phyloP scores from a whole-genome alignment of 2,888 invertebrate genomes.

The Sinhomidia bicolor region DNA sequence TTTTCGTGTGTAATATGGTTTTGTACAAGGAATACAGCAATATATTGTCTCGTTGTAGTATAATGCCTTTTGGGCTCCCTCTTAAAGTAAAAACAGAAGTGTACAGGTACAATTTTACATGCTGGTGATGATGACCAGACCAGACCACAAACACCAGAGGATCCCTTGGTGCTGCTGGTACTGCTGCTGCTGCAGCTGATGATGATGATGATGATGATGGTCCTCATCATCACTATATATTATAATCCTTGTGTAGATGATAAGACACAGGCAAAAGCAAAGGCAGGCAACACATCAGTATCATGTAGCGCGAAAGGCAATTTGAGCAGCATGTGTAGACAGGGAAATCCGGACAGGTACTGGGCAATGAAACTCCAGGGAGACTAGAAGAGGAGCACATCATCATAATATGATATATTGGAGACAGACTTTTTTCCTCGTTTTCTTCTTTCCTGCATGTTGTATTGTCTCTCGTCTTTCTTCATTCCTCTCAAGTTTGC shows the following conservation, averaged over 20 bases:
- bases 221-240: not conserved
- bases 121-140: no score
- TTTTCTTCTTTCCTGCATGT: not conserved
- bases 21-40: not conserved
- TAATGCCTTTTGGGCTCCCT: no score
- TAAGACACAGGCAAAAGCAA: not conserved
- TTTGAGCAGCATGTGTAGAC: conserved; percentile 55
- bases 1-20: conserved; percentile 17
- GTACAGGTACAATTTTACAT: not conserved
- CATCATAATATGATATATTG: conserved; percentile 63
- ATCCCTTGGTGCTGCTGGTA: not conserved
- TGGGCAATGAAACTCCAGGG: conserved; percentile 73
- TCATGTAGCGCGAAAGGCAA: conserved; percentile 42
- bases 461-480: conserved; percentile 59
- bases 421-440: conserved; percentile 51
- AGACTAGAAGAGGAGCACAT: conserved; percentile 46
- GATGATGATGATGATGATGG: not conserved
- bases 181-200: not conserved
- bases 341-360: conserved; percentile 64
- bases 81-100: not conserved
- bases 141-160: not conserved
- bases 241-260: not conserved
- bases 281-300: conserved; percentile 25
- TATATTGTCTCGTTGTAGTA: no score
- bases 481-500: not conserved